Conservation (phyloP, 1,140 invertebrate species). For the Drosophila rhopaloa region DNA sequence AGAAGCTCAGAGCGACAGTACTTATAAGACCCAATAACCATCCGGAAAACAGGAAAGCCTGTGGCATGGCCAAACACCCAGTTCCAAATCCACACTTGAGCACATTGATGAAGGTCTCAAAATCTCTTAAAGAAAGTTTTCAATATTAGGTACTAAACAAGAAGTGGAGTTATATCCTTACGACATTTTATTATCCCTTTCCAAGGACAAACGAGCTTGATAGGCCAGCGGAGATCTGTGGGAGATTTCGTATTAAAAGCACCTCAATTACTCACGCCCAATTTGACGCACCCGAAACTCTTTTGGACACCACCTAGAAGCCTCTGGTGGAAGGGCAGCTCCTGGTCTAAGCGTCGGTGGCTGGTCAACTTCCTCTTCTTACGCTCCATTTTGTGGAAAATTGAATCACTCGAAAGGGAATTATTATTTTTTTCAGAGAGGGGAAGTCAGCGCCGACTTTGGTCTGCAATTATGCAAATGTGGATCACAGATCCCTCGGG, state of each 20-base stretch:
- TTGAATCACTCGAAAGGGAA: constrained; percentile 34
- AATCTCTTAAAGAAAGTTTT: constrained; percentile 21
- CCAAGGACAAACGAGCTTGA: constrained; percentile 5
- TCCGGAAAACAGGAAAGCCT: constrained; percentile 40
- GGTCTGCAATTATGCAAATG: constrained; percentile 68
- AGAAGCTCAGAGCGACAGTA: constrained; percentile 27
- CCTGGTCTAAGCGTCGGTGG: constrained; percentile 11
- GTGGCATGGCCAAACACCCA: constrained; percentile 64
- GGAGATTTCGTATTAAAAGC: not conserved
- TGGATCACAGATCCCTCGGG: constrained; percentile 41
- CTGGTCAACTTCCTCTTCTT: constrained; percentile 19
- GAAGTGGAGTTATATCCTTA: constrained; percentile 14
- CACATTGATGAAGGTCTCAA: constrained; percentile 55
- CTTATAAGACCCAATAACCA: constrained; percentile 51
- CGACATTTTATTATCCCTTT: constrained; percentile 22
- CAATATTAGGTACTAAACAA: not conserved
- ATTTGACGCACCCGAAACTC: constrained; percentile 39
- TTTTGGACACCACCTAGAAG: constrained; percentile 23
- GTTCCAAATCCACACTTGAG: constrained; percentile 62
- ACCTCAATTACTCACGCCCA: not conserved
- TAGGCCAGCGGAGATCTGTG: constrained; percentile 19
- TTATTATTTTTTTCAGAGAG: constrained; percentile 20
- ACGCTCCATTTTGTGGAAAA: constrained; percentile 29
- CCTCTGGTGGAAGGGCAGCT: constrained; percentile 7
- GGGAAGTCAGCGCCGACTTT: constrained; percentile 44